A percentile compares a stretch with the other conserved stretches of the same genome.
Evolutionary conservation across 2,113 vertebrate genomes (phyloP).

Genomic region (Neotragus moschatus): DNA sequence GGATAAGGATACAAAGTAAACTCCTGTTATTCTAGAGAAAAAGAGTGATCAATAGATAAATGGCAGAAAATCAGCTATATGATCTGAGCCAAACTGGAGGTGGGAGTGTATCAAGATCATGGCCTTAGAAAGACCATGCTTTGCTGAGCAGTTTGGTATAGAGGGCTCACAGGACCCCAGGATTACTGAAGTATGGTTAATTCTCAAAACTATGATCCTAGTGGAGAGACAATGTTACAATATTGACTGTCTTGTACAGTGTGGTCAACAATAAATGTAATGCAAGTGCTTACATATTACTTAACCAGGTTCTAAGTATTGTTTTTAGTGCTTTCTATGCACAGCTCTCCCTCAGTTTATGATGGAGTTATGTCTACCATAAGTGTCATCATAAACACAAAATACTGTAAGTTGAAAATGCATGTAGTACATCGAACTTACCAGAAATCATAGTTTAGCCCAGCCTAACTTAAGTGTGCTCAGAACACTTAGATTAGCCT

Average conservation of each 20-base stretch:
- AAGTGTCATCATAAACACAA: not conserved
- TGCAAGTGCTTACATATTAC: not conserved
- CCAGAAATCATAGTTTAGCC: not conserved
- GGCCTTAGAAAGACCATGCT: not conserved
- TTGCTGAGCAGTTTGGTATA: not conserved
- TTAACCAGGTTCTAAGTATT: not conserved
- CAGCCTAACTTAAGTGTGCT: not conserved
- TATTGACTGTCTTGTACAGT: not conserved
- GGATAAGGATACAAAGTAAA: not conserved
- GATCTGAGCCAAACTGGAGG: not conserved
- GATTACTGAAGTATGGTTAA: not conserved
- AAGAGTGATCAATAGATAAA: not conserved
- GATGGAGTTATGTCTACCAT: not conserved
- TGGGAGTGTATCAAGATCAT: not conserved
- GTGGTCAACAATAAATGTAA: not conserved
- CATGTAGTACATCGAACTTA: not conserved
- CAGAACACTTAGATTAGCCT: not conserved
- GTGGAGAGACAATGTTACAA: not conserved
- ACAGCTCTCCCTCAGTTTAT: not conserved
- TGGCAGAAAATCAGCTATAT: not conserved
- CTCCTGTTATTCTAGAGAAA: not conserved
- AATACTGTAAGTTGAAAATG: not conserved
- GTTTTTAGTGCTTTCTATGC: not conserved
- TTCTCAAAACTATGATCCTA: not conserved
- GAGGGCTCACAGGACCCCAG: not conserved